Conservation (phyloP, 2,797 vertebrate genomes). For the Pygocentrus nattereri region DNA sequence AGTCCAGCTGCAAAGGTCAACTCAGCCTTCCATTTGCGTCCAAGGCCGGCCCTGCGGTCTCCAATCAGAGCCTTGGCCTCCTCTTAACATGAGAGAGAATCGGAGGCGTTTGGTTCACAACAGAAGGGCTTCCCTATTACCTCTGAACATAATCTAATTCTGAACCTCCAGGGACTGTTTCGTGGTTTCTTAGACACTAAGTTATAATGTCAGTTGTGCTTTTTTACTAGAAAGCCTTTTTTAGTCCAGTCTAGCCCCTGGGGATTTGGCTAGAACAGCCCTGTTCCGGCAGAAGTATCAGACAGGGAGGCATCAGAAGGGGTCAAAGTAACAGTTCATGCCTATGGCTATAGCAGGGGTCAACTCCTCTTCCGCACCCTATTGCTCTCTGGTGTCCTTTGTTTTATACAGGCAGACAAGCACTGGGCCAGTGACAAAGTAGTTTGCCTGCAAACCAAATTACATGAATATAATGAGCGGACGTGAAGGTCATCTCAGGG, state of each 20-base stretch:
- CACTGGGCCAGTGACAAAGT: background rate
- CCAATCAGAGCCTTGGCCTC: slow-evolving; percentile 23
- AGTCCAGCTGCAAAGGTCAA: slow-evolving; percentile 41
- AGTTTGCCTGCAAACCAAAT: slow-evolving; percentile 8
- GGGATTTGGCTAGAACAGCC: background rate
- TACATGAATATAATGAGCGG: background rate
- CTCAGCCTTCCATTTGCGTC: background rate
- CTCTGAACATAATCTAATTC: background rate
- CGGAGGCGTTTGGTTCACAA: background rate
- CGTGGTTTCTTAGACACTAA: background rate
- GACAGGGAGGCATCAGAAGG: slow-evolving; percentile 25
- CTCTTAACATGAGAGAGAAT: background rate
- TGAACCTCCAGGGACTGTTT: background rate
- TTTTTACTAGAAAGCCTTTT: background rate
- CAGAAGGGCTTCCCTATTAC: background rate
- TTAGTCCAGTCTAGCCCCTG: background rate
- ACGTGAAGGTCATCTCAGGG: background rate
- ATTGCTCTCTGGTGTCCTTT: background rate
- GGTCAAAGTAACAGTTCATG: slow-evolving; percentile 50
- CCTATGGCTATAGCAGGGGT: slow-evolving; percentile 41
- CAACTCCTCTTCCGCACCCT: slow-evolving; percentile 16
- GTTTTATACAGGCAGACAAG: background rate
- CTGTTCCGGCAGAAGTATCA: background rate
- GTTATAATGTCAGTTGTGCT: background rate
- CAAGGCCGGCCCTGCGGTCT: background rate